Conservation (phyloP, 1,140 invertebrate genomes). For the Bombus vancouverensis region DNA sequence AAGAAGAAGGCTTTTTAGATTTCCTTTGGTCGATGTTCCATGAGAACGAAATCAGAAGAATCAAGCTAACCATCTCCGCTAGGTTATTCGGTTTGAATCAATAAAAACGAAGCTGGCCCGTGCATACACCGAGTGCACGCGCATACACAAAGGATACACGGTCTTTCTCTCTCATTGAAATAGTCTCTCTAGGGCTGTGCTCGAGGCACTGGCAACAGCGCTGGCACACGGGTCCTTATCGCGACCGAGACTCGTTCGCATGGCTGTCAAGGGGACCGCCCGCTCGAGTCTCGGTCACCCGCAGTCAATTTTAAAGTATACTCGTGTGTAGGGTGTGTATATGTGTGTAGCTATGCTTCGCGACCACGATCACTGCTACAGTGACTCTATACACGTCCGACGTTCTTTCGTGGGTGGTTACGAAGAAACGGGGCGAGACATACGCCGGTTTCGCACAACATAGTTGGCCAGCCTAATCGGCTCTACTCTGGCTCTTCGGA, state of each 20-base stretch:
- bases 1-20: neutral
- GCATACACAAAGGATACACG: conserved; percentile 29
- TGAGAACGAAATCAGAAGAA: neutral
- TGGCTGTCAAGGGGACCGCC: conserved; percentile 74
- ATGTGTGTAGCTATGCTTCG: neutral
- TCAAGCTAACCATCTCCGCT: neutral
- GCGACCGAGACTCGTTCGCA: conserved; percentile 72
- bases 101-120: conserved; percentile 17
- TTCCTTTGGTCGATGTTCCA: neutral
- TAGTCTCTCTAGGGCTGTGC: conserved; percentile 32
- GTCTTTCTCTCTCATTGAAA: conserved; percentile 58
- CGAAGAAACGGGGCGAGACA: conserved; percentile 51
- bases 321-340: conserved; percentile 19
- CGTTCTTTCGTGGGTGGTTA: conserved; percentile 58
- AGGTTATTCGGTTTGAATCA: conserved; percentile 30
- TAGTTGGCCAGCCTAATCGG: conserved; percentile 37
- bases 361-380: neutral
- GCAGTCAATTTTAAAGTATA: conserved; percentile 69
- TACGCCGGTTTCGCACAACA: conserved; percentile 36
- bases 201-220: conserved; percentile 72
- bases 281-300: conserved; percentile 61
- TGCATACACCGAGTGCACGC: neutral
- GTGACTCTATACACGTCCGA: conserved; percentile 27
- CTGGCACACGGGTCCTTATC: conserved; percentile 68
- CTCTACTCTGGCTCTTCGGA: neutral